Base-by-base conservation (phyloP, 2,113 vertebrate species). In the Myrmecophaga tridactyla region DNA sequence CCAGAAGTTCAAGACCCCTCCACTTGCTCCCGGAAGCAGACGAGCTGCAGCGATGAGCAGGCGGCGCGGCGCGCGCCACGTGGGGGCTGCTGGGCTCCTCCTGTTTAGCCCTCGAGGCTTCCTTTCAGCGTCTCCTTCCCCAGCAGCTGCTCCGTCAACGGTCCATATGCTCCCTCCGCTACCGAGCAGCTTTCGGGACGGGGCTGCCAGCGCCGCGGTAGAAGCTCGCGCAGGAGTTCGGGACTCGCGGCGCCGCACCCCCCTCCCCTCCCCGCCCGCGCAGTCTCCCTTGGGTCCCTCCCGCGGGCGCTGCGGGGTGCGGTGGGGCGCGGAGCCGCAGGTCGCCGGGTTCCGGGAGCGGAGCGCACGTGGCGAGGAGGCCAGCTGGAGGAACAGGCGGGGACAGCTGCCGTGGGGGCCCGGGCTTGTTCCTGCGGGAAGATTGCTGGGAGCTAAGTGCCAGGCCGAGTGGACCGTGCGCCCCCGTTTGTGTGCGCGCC, bases 61-160 rank as follows among this genome's bases (percentile, higher is more conserved):
- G 96, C 97, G 85, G 95, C 87, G 97, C 98, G 92, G 94, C 81
- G 96, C 96, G 97, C 83, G 96, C 97, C 96, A 97, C 98, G 92
- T 75, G 97, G 97, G 97, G 96, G 96, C 94, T 97, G 96, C 84
- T 82, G 96, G 97, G 96, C 96, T 97, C 97, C 97, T 97, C 97
- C 84, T 98, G 98, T 98, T 98, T 98, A 98, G 98, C 98, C 98
- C 98, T 98, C 87, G 97, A 98, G 98, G 98, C 98, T 98, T 98
- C 98, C 98, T 98, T 98, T 98, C 97, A 96, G 98, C 97, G 77
- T 96, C 98, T 98, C 95, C 98, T 98, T 97, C 97, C 97, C 97
- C 86, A 89, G 98, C 98, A 98, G 98, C 98, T 98, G 98, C 98
- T 98, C 97, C 94, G 97, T 98, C 98, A 98, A 97, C 97, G 95